phyloP scores from a whole-genome alignment of 1,140 invertebrate species.

The Drosophila leontia region DNA sequence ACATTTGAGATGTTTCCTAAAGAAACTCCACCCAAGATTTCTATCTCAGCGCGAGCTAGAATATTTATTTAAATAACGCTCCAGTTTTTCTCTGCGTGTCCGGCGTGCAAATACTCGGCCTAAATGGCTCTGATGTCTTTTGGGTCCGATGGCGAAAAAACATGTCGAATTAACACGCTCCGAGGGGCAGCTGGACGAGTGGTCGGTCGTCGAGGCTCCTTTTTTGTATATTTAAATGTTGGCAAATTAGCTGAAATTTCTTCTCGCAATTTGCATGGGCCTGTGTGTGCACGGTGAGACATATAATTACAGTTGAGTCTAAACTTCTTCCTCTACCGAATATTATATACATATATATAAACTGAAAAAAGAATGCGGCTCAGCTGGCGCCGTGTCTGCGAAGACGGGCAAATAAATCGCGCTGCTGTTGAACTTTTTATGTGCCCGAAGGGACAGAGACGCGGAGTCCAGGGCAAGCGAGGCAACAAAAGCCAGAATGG shows the following conservation, averaged over 20 bases:
- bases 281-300: constrained; percentile 42
- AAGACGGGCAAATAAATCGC: constrained; percentile 78
- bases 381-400: constrained; percentile 78
- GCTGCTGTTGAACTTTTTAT: constrained; percentile 80
- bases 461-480: neutral
- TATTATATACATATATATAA: constrained; percentile 12
- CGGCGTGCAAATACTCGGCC: constrained; percentile 80
- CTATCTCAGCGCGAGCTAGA: neutral
- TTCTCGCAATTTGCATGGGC: constrained; percentile 68
- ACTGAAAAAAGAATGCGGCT: constrained; percentile 38
- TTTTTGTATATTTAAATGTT: constrained; percentile 78
- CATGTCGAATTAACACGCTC: constrained; percentile 85
- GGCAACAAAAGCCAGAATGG: constrained; percentile 52
- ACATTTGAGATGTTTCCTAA: neutral
- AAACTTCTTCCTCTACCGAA: constrained; percentile 36
- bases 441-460: constrained; percentile 44
- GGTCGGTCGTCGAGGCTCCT: constrained; percentile 25
- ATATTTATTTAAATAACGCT: no score
- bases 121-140: constrained; percentile 70
- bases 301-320: constrained; percentile 71
- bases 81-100: constrained; percentile 29
- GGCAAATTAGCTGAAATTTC: constrained; percentile 81
- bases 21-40: neutral
- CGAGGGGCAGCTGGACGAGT: constrained; percentile 57
- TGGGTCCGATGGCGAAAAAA: constrained; percentile 66